Conservation (phyloP, 1,140 invertebrate genomes). For the Pseudomyrmex sp. region DNA sequence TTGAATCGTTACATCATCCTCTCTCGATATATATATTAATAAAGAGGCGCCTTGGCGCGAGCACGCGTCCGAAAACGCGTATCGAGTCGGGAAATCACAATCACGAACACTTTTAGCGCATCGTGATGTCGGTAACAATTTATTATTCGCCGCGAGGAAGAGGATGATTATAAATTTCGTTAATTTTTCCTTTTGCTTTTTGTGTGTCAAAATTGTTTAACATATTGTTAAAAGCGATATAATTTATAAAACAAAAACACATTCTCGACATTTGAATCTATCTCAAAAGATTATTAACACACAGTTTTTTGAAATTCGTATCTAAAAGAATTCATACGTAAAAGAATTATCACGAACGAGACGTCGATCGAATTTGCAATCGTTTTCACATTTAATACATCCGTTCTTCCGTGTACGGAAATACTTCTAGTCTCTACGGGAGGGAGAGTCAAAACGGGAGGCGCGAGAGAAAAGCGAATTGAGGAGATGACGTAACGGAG, state of each 20-base stretch:
- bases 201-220: no score
- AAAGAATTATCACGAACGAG: background rate
- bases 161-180: background rate
- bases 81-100: conserved; percentile 77
- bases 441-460: conserved; percentile 17
- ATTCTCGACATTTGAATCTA: no score
- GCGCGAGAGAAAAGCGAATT: conserved; percentile 74
- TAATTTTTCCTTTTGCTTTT: background rate
- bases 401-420: conserved; percentile 24
- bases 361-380: conserved; percentile 26
- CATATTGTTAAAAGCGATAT: background rate
- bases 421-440: conserved; percentile 2
- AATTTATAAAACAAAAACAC: background rate
- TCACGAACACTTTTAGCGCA: conserved; percentile 59
- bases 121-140: conserved; percentile 47
- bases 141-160: conserved; percentile 35
- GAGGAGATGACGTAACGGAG: conserved; percentile 83
- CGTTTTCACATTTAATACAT: conserved; percentile 27
- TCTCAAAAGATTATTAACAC: no score
- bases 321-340: no score
- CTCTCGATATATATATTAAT: conserved; percentile 54
- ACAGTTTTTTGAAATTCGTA: background rate
- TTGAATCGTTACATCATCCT: conserved; percentile 9
- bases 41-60: conserved; percentile 64
- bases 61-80: conserved; percentile 53